Base-by-base conservation (phyloP, 2,113 vertebrate species). In the Coturnix japonica region DNA sequence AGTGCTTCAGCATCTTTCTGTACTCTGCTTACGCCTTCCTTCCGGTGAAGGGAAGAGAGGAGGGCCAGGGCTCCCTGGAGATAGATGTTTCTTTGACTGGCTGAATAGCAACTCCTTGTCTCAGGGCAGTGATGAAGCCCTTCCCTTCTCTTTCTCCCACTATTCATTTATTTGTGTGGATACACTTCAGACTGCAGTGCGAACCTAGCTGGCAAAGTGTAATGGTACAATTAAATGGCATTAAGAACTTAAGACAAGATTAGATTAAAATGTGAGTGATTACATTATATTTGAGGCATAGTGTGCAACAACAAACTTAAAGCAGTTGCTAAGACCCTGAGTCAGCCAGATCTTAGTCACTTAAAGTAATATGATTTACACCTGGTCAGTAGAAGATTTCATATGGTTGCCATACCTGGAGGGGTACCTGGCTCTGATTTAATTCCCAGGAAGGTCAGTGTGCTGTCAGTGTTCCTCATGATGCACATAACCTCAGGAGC, bases 21-120 rank as follows among this genome's bases (percentile, higher is more conserved):
- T 81, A 16, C 33, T 84, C n/a, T 60, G 30, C 15, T 53, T 69
- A 25, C 3, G 13, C 23, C 46, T 94, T 91, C 83, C 86, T 95
- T 92, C 75, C 93, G 92, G 81, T 28, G 67, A 79, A 65, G 67
- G 71, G n/a, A 87, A 75, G 79, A 85, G 70, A 1, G 1, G 43
- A 56, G 73, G 75, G 75, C 70, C 63, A n/a, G 6, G 37, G 26
- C 33, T 75, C 54, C 63, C 51, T 41, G 59, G 70, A 73, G 41
- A 92, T 69, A 94, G 69, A 19, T 13, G 49, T 44, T 81, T 37
- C 81, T 91, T 95, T 95, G 59, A 83, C 33, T 39, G 35, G 22
- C 39, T 78, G 56, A 87, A 76, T 61, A 88, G 85, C 16, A 63
- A 69, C 66, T 77, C 37, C 35, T 65, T 92, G 57, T 91, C 53